Conservation (phyloP, 1,140 invertebrate species). For the Drosophila watanabei region DNA sequence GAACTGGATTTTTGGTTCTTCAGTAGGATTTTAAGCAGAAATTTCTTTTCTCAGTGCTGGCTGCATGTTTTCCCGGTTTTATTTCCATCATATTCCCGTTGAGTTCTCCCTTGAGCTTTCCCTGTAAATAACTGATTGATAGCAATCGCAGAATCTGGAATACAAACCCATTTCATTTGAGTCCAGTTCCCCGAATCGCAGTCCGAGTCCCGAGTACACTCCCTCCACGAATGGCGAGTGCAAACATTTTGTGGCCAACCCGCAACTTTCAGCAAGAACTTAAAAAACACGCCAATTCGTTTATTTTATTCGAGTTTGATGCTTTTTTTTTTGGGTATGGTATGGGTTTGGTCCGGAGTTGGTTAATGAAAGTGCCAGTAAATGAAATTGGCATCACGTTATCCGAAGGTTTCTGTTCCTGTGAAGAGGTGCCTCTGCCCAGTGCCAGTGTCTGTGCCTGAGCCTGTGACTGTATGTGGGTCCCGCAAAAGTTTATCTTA, state of each 20-base stretch:
- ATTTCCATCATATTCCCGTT: background rate
- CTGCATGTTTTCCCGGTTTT: background rate
- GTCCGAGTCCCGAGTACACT: background rate
- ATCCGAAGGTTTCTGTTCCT: slow-evolving; percentile 36
- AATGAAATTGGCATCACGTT: slow-evolving; percentile 78
- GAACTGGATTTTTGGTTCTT: background rate
- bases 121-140: slow-evolving; percentile 37
- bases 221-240: slow-evolving; percentile 1
- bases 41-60: background rate
- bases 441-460: slow-evolving; percentile 11
- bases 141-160: slow-evolving; percentile 42
- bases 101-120: slow-evolving; percentile 13
- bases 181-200: slow-evolving; percentile 31
- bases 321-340: slow-evolving; percentile 1
- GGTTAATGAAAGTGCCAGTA: slow-evolving; percentile 80
- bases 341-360: slow-evolving; percentile 8
- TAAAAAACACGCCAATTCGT: slow-evolving; percentile 63
- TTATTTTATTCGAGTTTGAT: slow-evolving; percentile 48
- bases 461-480: slow-evolving; percentile 54
- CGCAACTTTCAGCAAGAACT: slow-evolving; percentile 64
- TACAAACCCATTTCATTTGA: slow-evolving; percentile 48
- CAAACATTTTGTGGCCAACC: slow-evolving; percentile 41
- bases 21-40: background rate
- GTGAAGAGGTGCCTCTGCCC: slow-evolving; percentile 4
- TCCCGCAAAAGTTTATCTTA: slow-evolving; percentile 74